phyloP scores from a whole-genome alignment of 2,113 vertebrate species.

The Eira barbara region DNA sequence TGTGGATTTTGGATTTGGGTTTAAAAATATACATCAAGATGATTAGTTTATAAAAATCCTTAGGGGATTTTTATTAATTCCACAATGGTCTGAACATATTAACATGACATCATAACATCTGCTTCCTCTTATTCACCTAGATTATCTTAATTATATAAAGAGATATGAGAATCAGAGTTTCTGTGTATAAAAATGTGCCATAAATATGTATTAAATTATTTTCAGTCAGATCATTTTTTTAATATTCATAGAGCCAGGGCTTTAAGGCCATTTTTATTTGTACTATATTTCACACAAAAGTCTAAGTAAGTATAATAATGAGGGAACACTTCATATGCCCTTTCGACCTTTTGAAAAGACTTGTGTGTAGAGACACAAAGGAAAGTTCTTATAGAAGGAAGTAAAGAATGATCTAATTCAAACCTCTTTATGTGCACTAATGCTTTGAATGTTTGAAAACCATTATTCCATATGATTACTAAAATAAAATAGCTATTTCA shows the following conservation, averaged over 20 bases:
- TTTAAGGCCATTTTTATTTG: background rate
- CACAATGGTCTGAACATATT: background rate
- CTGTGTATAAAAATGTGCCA: background rate
- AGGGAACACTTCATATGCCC: background rate
- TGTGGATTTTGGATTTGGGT: background rate
- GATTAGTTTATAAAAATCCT: background rate
- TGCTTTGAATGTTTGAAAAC: conserved; percentile 17
- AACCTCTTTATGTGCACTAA: background rate
- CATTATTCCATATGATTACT: background rate
- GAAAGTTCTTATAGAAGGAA: background rate
- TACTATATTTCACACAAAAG: background rate
- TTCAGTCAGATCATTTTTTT: background rate
- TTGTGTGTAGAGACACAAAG: background rate
- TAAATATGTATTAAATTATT: background rate
- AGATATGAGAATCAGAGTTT: background rate
- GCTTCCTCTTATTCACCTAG: background rate
- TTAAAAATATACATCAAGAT: background rate
- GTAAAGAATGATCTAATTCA: background rate
- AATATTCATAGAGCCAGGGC: background rate
- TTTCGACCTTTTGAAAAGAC: background rate
- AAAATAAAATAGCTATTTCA: background rate
- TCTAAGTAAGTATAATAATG: background rate
- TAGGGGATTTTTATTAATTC: background rate
- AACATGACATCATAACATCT: background rate
- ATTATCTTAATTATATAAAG: background rate